Evolutionary conservation across 2,113 vertebrate genomes (phyloP), one percentile per base, ranked within the genome.

Genomic region (Lepidothrix coronata): DNA sequence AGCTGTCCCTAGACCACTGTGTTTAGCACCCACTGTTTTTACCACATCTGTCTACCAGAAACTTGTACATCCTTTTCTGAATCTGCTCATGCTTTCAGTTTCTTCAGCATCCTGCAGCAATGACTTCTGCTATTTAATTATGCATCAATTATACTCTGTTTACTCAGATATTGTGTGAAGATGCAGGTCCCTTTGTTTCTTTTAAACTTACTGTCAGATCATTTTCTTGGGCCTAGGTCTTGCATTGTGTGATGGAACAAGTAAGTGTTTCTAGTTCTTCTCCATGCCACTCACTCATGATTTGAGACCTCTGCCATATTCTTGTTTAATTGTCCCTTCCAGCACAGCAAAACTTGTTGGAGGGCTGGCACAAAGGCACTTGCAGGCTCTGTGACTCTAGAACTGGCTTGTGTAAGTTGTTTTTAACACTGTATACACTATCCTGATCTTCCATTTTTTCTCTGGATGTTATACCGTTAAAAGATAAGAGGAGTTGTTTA

Each of bases 81-180:
- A 82, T 88, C 58, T 61, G 33, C 55, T 84, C 12, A 27, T 73
- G 58, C 79, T 82, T 86, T 88, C 3, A 5, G 24, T 88, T 88
- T 66, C 46, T 61, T 25, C 35, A 49, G 28, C 78, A 86, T 88
- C 58, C 85, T 83, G 37, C 17, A 14, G 82, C 78, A 90, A 33
- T 58, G n/a, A 88, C 31, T 85, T 91, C n/a, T 80, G 24, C 62
- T 93, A 4, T 88, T 85, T 94, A 82, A 52, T 90, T 80, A 85
- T n/a, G 25, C 71, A 58, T 94, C 61, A 79, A 76, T 96, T 94
- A 76, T 51, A 48, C 46, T 94, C 44, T 88, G 23, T 75, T 85
- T 91, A 65, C 67, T 88, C 24, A 3, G 33, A 41, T 12, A 14
- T 54, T 41, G 10, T 49, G 18, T 82, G 82, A 93, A 93, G 31